phyloP scores from a whole-genome alignment of 2,888 invertebrate species.

The Synergus umbraculus region DNA sequence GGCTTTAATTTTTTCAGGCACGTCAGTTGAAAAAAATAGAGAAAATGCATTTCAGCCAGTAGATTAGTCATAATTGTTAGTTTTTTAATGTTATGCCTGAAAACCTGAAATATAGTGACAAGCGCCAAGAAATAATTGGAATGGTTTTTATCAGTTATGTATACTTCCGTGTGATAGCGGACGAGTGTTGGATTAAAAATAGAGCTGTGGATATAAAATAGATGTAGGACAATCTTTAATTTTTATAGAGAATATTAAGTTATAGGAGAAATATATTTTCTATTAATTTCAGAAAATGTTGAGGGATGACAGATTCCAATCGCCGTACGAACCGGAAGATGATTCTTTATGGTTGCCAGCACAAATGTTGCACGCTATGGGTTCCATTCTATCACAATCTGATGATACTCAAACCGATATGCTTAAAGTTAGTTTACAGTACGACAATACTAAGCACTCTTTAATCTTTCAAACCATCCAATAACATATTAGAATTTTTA shows the following conservation, averaged over 20 bases:
- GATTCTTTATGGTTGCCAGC: constrained; percentile 96
- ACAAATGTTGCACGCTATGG: constrained; percentile 91
- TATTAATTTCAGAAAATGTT: constrained; percentile 85
- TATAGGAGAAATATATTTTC: not conserved
- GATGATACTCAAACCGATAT: constrained; percentile 91
- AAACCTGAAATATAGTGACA: too few species aligned
- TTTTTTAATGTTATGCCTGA: too few species aligned
- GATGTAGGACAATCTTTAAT: not conserved
- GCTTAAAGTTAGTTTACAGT: constrained; percentile 80
- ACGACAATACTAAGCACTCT: not conserved
- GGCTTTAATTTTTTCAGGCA: too few species aligned
- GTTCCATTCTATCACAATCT: constrained; percentile 86
- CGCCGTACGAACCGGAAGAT: constrained; percentile 93
- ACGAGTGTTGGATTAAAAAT: too few species aligned
- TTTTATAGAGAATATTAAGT: constrained; percentile 8
- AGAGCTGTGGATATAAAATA: not conserved
- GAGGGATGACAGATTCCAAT: constrained; percentile 94
- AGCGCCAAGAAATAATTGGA: not conserved
- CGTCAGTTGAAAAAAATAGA: too few species aligned
- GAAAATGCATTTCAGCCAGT: too few species aligned
- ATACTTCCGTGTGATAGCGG: not conserved
- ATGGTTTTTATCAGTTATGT: not conserved
- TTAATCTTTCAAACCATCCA: not conserved
- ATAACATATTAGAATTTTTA: not conserved
- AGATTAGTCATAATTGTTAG: too few species aligned